Evolutionary conservation across 2,797 vertebrate species (phyloP).

Genomic region (Sibirionetta formosa): DNA sequence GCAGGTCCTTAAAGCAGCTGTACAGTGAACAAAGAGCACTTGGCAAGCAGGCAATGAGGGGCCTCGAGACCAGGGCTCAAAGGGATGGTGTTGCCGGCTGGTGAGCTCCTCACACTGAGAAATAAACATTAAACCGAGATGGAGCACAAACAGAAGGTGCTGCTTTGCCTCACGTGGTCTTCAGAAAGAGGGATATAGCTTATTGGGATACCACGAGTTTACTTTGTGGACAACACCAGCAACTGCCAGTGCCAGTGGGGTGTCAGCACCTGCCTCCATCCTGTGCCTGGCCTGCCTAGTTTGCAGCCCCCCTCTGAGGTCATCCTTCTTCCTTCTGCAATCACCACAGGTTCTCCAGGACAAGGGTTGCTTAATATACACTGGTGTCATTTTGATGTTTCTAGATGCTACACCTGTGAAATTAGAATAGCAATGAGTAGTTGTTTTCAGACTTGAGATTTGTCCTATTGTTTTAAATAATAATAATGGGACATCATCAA

Average conservation of each 20-base stretch:
- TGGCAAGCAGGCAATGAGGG: rapidly evolving
- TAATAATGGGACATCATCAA: not conserved
- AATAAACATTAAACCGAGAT: conserved; percentile 11
- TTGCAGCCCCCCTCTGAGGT: not conserved
- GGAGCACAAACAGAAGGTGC: not conserved
- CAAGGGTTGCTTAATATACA: no score
- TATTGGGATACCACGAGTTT: not conserved
- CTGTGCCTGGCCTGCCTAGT: not conserved
- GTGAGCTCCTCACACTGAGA: not conserved
- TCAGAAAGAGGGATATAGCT: not conserved
- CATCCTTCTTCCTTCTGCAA: not conserved
- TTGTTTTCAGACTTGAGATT: not conserved
- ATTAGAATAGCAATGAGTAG: not conserved
- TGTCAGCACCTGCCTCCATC: not conserved
- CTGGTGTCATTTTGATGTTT: not conserved
- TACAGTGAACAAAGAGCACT: not conserved
- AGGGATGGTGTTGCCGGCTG: not conserved
- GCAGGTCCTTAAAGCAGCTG: not conserved
- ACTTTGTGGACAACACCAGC: not conserved
- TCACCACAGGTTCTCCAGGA: not conserved
- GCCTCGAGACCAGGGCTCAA: not conserved
- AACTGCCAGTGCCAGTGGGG: rapidly evolving
- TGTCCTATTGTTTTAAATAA: not conserved
- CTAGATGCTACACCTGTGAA: not conserved
- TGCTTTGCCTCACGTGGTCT: not conserved